Evolutionary conservation across 2,113 vertebrate genomes (phyloP), one percentile per base, ranked within the genome.

Genomic region (Enhydra lutris): DNA sequence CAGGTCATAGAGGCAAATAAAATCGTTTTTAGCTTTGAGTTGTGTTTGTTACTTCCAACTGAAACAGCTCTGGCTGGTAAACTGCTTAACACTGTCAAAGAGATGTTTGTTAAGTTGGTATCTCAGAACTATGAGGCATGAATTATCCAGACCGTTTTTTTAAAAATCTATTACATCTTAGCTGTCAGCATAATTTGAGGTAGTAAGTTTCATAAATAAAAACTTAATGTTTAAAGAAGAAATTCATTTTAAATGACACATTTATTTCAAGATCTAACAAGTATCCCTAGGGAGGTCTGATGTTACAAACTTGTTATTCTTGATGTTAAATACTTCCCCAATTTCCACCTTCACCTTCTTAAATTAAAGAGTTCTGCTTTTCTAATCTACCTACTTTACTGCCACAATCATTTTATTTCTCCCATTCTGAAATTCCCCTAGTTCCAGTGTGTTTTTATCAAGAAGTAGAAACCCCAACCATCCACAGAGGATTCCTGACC

Each of bases 171-270:
- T 17, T 57, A 76, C 17, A 89, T 76, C 15, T 91, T 69, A 59
- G 36, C 42, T 95, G 79, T 76, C 29, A 91, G 11, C 5, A 23
- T 76, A 85, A 96, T 65, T 76, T 90, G 12, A 80, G 18, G 76
- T 59, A 82, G 45, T 59, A 34, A 31, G 23, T 94, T 88, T 87
- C 57, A 76, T 42, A 90, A 73, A 76, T 63, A 55, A 67, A 86
- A 95, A 87, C 3, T 31, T 73, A 86, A 59, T 73, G 31, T 88
- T 91, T 74, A 88, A 67, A 76, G 36, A 21, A 95, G 50, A 93
- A 97, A 96, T 61, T 84, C 23, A 95, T 20, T 97, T 91, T 65
- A 94, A 93, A 96, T 47, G 39, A 82, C 57, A 92, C 12, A 82
- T 65, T 92, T 86, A 78, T 73, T 96, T 95, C n/a, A 95, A 90